Evolutionary conservation across 2,113 vertebrate genomes (phyloP).

Genomic region (Neolamprologus toae): DNA sequence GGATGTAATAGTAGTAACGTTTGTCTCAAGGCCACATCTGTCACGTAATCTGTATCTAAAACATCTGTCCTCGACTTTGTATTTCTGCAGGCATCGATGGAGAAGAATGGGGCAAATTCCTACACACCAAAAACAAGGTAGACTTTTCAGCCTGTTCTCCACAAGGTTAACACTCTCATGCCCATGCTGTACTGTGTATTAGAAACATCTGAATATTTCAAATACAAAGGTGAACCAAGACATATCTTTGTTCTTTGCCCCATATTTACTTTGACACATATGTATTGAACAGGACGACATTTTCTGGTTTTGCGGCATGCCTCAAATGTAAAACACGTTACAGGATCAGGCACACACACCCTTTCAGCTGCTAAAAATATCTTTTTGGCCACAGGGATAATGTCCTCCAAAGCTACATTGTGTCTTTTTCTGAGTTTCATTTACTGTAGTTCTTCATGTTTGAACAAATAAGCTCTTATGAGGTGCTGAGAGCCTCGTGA

Average conservation of each 20-base stretch:
- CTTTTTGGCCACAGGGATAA: not conserved
- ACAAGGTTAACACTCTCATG: not conserved
- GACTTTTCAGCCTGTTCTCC: not conserved
- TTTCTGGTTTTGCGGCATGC: not conserved
- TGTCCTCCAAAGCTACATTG: not conserved
- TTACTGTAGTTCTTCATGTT: not conserved
- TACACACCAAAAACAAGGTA: slow-evolving; percentile 99
- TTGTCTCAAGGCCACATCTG: slow-evolving; percentile 7
- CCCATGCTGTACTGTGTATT: not conserved
- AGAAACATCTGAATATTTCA: not conserved
- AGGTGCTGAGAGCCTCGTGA: not conserved
- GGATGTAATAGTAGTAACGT: not conserved
- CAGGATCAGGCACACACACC: not conserved
- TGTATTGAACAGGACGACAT: not conserved
- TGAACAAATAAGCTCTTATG: not conserved
- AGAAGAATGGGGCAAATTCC: slow-evolving; percentile 98
- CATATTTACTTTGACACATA: not conserved
- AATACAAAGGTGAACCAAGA: not conserved
- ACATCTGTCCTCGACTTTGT: slow-evolving; percentile 11
- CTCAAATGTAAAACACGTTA: not conserved
- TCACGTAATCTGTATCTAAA: not conserved
- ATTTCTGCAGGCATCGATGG: slow-evolving; percentile 81
- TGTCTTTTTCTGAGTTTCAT: not conserved
- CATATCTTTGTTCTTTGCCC: not conserved
- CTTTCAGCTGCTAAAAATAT: slow-evolving; percentile 3